Percentiles rank a stretch among this genome's conserved stretches.
These are phyloP conservation scores for Pyxicephalus adspersus DNA, from an alignment of 2,113 vertebrate species.

Conservation along the genomic window DNA sequence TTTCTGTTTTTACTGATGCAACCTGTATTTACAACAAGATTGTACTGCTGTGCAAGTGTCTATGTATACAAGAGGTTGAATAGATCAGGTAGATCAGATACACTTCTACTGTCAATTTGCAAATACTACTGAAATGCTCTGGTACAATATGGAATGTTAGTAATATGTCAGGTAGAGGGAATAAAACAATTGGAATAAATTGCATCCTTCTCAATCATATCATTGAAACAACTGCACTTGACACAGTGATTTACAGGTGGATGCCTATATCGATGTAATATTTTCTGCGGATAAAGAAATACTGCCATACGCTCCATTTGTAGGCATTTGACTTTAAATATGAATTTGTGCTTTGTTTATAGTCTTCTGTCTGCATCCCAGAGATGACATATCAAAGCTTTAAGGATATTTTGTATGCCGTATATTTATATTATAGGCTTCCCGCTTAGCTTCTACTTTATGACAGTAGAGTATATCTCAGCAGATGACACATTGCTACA, in stretches of 20 bases:
- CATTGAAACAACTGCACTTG: background rate
- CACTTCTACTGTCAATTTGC: background rate
- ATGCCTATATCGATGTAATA: conserved; percentile 23
- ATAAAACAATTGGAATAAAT: background rate
- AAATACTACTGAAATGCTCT: background rate
- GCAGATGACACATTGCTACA: conserved; percentile 18
- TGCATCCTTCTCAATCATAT: conserved; percentile 13
- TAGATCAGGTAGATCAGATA: no score
- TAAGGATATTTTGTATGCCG: conserved; percentile 11
- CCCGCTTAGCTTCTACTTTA: background rate
- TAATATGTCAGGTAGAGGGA: background rate
- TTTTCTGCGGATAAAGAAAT: conserved; percentile 20
- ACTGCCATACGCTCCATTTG: background rate
- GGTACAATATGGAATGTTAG: background rate
- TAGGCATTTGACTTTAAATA: conserved; percentile 27
- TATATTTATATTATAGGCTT: conserved; percentile 27
- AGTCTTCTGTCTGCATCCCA: background rate
- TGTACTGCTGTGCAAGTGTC: no score
- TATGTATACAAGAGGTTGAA: no score
- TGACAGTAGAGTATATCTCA: conserved; percentile 13
- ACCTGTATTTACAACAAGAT: no score
- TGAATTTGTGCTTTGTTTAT: conserved; percentile 34
- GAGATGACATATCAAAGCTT: conserved; percentile 18
- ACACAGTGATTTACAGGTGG: conserved; percentile 15
- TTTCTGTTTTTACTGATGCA: no score